These are phyloP conservation scores for Diadema setosum DNA, from an alignment of 35 echinoderm and acorn worm genomes.

Conservation along the genomic window DNA sequence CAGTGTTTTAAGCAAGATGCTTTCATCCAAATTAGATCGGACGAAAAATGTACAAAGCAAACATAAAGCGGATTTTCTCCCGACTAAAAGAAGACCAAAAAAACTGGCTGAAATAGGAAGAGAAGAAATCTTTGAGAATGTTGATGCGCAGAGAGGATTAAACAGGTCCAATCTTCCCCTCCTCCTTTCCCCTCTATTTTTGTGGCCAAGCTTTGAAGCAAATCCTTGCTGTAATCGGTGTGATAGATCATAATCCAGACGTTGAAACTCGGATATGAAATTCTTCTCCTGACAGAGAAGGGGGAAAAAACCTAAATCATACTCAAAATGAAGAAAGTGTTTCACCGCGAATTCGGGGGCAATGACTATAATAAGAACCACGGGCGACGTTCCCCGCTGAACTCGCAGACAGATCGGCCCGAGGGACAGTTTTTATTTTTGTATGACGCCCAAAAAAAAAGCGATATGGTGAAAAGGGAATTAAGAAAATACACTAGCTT, in stretches of 20 bases:
- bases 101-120: no score
- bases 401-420: background rate
- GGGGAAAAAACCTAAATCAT: background rate
- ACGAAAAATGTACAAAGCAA: background rate
- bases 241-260: constrained; percentile 11
- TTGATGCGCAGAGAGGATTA: no score
- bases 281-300: no score
- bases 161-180: no score
- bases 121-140: no score
- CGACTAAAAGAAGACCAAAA: no score
- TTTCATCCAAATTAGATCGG: background rate
- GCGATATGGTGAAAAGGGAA: background rate
- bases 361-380: background rate
- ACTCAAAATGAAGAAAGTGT: background rate
- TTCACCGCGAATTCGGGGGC: background rate
- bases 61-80: no score
- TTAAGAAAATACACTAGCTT: background rate
- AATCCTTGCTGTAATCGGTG: background rate
- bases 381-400: background rate
- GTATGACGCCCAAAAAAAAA: background rate
- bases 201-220: background rate
- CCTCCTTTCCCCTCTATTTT: background rate
- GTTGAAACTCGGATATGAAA: background rate
- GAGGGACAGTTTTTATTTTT: background rate
- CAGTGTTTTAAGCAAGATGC: background rate